phyloP scores from a whole-genome alignment of 2,113 vertebrate genomes.

The Prietella phreatophila region DNA sequence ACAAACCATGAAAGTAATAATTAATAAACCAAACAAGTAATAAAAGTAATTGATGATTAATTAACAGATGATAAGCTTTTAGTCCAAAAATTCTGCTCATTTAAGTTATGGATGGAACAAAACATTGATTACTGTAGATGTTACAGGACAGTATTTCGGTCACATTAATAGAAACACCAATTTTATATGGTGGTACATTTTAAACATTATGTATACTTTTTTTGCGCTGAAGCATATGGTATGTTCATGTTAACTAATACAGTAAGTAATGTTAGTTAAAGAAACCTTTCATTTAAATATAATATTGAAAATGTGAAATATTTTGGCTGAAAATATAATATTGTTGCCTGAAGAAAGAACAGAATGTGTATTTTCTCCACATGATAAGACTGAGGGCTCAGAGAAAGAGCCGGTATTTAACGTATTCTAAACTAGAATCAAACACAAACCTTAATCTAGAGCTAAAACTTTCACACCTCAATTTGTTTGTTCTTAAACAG shows the following conservation, averaged over 20 bases:
- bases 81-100: background rate
- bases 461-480: constrained; percentile 71
- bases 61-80: background rate
- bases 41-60: background rate
- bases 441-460: background rate
- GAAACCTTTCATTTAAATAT: background rate
- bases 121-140: background rate
- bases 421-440: background rate
- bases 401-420: background rate
- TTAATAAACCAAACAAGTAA: background rate
- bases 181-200: background rate
- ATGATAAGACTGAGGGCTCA: background rate
- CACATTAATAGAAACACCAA: background rate
- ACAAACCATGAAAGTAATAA: background rate
- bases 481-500: constrained; percentile 88
- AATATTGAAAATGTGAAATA: too few species aligned
- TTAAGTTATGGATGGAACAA: background rate
- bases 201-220: background rate
- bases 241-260: background rate
- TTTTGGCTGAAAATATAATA: background rate
- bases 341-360: background rate
- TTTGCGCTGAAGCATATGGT: background rate
- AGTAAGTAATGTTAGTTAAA: background rate
- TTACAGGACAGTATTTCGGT: background rate
- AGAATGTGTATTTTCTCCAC: background rate